Conservation (phyloP, 1,140 invertebrate species). For the Radopholus similis region DNA sequence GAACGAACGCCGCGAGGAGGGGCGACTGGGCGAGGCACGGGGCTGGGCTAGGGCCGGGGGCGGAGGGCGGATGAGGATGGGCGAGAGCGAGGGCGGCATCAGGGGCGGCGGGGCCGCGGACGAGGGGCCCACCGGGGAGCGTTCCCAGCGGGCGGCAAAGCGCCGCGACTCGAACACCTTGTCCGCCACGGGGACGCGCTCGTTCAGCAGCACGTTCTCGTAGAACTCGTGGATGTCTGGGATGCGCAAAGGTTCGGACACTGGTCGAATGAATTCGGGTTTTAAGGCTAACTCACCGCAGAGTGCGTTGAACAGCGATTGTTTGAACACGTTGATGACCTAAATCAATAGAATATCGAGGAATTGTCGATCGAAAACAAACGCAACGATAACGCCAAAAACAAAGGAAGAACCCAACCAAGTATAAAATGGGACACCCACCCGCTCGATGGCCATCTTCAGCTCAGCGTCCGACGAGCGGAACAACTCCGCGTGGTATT, state of each 20-base stretch:
- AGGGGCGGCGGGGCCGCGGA: background rate
- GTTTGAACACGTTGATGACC: conserved; percentile 38
- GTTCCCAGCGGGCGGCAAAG: conserved; percentile 37
- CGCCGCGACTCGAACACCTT: conserved; percentile 26
- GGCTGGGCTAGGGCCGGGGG: conserved; percentile 5
- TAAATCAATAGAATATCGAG: conserved; percentile 4
- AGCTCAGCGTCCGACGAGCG: conserved; percentile 37
- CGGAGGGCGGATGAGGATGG: background rate
- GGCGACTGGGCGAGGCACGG: conserved; percentile 9
- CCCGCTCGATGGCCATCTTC: conserved; percentile 29
- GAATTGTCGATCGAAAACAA: too few relatives aligned
- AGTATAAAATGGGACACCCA: background rate
- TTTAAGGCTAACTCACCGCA: conserved; percentile 25
- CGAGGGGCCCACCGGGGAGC: background rate
- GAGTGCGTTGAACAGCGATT: conserved; percentile 35
- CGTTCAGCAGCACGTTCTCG: conserved; percentile 39
- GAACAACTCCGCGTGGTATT: conserved; percentile 40
- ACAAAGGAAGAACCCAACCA: background rate
- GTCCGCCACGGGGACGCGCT: conserved; percentile 9
- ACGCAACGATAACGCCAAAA: too few relatives aligned
- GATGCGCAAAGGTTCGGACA: background rate
- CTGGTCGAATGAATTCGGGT: background rate
- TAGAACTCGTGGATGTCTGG: conserved; percentile 46
- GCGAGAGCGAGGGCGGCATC: background rate
- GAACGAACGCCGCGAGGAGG: conserved; percentile 8